Evolutionary conservation across 2,888 invertebrate genomes (phyloP), one percentile per base, ranked within the genome.

Genomic region (Petrolisthes manimaculis): DNA sequence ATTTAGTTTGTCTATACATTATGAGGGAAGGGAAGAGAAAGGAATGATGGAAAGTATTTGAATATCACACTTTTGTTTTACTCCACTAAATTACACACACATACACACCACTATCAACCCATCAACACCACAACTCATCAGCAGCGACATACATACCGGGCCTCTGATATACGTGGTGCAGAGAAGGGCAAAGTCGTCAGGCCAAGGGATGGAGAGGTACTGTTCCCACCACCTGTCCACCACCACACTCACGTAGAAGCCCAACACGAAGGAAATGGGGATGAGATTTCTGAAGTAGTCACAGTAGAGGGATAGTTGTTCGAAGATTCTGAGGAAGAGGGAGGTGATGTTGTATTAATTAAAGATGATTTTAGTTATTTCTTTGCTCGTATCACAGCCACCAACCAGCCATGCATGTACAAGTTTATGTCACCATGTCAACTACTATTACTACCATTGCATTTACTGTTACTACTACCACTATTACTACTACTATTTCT

Each of bases 201-300:
- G 87, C 87, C 87, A 87, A 53, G 87, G 87, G 69, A 87, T 87
- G 4, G 67, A 78, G 21, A 83, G 86, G 54, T 86, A 86, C 78
- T 86, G 86, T 18, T 86, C 86, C 83, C 86, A 86, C 86, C 87
- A 87, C 5, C 87, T 24, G 56, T 87, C 79, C 3, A 87, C 87
- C 67, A 87, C 88, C 24, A 86, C 83, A 12, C 79, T 86, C 69
- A 85, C 87, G 79, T 87, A 87, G 83, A 87, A 87, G 37, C 87
- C 87, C 78, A 87, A 55, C 56, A 87, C 87, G 79, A 87, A 87
- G 37, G 87, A 87, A 5, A 87, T 87, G 18, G 87, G 87, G 12
- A 87, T 87, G 37, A 85, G 78, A 53, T 89, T 89, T 18, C 86
- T 51, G 86, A 88, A 88, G 85, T 85, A 88, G 77, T 88, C 82